These are phyloP conservation scores for Selene dorsalis DNA, from an alignment of 2,797 vertebrate species.

Conservation along the genomic window DNA sequence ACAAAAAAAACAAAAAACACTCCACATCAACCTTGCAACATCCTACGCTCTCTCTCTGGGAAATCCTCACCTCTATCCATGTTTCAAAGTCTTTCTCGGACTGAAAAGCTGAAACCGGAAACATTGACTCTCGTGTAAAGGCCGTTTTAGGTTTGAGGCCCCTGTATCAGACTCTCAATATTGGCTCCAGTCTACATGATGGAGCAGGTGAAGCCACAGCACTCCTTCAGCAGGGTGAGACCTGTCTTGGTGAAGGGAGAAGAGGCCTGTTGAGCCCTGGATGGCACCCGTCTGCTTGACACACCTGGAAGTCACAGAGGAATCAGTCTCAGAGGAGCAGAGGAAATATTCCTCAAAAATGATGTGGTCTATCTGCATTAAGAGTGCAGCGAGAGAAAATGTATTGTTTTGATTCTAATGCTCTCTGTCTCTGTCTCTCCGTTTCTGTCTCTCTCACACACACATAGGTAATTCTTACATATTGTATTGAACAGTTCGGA, in stretches of 20 bases:
- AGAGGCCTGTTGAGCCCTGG: constrained; percentile 83
- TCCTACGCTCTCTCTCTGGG: neutral
- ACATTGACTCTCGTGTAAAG: constrained; percentile 37
- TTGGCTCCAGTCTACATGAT: constrained; percentile 84
- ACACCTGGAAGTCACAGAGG: constrained; percentile 63
- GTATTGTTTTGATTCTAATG: neutral
- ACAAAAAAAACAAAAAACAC: no score
- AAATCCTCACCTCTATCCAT: constrained; percentile 21
- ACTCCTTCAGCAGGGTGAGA: constrained; percentile 90
- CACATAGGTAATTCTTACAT: neutral
- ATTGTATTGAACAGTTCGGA: neutral
- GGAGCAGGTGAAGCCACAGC: constrained; percentile 92
- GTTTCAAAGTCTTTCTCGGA: constrained; percentile 43
- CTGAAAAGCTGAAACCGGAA: constrained; percentile 57
- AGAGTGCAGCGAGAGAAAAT: neutral
- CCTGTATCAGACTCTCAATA: neutral
- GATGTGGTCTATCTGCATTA: neutral
- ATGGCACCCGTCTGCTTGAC: constrained; percentile 76
- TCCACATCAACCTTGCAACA: constrained; percentile 2
- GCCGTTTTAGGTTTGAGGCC: constrained; percentile 25
- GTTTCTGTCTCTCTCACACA: neutral
- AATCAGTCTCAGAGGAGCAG: neutral
- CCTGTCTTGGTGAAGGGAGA: constrained; percentile 87
- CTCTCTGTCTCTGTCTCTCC: neutral
- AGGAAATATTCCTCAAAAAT: neutral